A percentile compares a stretch with the other conserved stretches of the same genome.
phyloP scores from a whole-genome alignment of 2,113 vertebrate genomes.

The Otolemur garnettii region DNA sequence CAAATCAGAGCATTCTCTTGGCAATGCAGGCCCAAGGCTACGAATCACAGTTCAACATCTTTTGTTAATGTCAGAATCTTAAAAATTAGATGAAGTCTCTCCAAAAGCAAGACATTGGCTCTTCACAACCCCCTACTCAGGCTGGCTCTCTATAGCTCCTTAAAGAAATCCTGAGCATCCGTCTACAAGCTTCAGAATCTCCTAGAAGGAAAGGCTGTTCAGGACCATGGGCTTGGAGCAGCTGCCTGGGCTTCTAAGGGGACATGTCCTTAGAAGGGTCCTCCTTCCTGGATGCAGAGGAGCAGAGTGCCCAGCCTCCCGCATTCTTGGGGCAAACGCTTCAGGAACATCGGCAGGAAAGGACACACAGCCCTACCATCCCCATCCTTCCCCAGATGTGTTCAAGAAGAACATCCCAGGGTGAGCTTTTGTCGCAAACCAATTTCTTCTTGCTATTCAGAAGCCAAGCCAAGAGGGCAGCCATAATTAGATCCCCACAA shows the following conservation, averaged over 20 bases:
- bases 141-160: not conserved
- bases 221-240: not conserved
- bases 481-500: conserved; percentile 75
- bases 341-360: not conserved
- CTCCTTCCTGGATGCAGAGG: not conserved
- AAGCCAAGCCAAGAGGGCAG: conserved; percentile 49
- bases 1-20: not conserved
- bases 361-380: not conserved
- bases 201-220: conserved; percentile 31
- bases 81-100: conserved; percentile 14
- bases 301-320: not conserved
- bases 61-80: not conserved
- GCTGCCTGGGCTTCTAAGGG: not conserved
- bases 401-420: not conserved
- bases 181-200: not conserved
- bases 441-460: not conserved
- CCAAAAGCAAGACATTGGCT: not conserved
- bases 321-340: not conserved
- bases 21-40: not conserved
- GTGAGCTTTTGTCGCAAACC: conserved; percentile 7
- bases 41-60: not conserved
- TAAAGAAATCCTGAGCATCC: not conserved
- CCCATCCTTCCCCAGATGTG: not conserved
- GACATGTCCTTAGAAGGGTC: not conserved
- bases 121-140: not conserved